phyloP scores from a whole-genome alignment of 2,888 invertebrate genomes.

The Dione vanillae region DNA sequence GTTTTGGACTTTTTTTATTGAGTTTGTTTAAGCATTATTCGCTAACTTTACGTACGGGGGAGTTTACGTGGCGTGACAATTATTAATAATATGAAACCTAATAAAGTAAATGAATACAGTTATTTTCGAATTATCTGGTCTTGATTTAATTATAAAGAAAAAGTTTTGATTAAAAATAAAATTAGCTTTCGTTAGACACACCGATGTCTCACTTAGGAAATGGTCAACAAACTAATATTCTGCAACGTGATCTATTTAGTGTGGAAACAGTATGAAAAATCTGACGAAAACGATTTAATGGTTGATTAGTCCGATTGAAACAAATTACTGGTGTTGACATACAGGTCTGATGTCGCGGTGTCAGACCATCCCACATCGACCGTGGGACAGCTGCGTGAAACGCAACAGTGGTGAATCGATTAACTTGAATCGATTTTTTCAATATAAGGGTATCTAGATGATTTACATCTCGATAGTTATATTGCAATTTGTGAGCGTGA shows the following conservation, averaged over 20 bases:
- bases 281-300: slow-evolving; percentile 71
- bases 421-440: slow-evolving; percentile 78
- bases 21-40: slow-evolving; percentile 34
- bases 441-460: slow-evolving; percentile 80
- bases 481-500: slow-evolving; percentile 80
- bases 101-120: slow-evolving; percentile 28
- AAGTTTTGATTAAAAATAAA: slow-evolving; percentile 46
- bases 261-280: slow-evolving; percentile 63
- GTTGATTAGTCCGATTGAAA: slow-evolving; percentile 57
- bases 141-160: slow-evolving; percentile 44
- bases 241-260: slow-evolving; percentile 57
- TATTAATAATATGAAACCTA: slow-evolving; percentile 18
- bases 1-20: slow-evolving; percentile 42
- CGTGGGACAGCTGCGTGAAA: slow-evolving; percentile 80
- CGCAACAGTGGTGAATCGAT: slow-evolving; percentile 80
- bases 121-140: slow-evolving; percentile 37
- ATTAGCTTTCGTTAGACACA: slow-evolving; percentile 51
- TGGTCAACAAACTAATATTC: slow-evolving; percentile 50
- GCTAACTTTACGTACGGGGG: slow-evolving; percentile 24
- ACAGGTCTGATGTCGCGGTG: slow-evolving; percentile 40
- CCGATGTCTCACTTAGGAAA: slow-evolving; percentile 44
- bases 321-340: slow-evolving; percentile 58
- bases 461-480: slow-evolving; percentile 81
- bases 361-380: slow-evolving; percentile 48
- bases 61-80: slow-evolving; percentile 32